Evolutionary conservation across 2,113 vertebrate species (phyloP), one percentile per base, ranked within the genome.

Genomic region (Rhagologus leucostigma): DNA sequence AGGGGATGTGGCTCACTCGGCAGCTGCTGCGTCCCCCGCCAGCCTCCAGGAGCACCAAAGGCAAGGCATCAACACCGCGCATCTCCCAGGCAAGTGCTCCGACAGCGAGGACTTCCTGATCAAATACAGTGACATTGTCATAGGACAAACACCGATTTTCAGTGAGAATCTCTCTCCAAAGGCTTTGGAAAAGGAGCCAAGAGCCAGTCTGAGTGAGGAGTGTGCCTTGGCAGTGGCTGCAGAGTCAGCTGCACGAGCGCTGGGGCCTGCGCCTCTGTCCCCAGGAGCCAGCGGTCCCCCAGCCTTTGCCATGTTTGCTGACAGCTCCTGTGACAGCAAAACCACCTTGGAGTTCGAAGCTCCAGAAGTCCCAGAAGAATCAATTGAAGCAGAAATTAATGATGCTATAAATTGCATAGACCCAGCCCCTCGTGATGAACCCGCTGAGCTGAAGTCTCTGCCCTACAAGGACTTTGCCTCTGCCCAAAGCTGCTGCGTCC

Each of bases 101-200:
- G 93, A 97, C 67, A 98, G 97, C 0, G 96, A 97, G 53, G 98
- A 98, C 74, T 97, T 98, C 92, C 77, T 98, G 59, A 95, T 47
- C 27, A 65, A 82, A 53, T 99, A 98, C 50, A 98, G 98, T 16
- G 98, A 99, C 97, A 98, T 99, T 53, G 91, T 97, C 74, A 97
- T 99, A 73, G 96, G 97, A 49, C 97, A 93, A 71, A 95, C 95
- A 44, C 97, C 95, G 9, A 84, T 98, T 56, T 97, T 98, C 71
- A 86, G 80, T 37, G 94, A 96, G 73, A 75, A 50, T 32, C 68
- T 56, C 42, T 62, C 85, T 86, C 76, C 83, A 29, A 32, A 84
- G 90, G 77, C 84, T 44, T 59, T 90, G 77, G 81, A 91, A 30
- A 57, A 56, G n/a, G 69, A 86, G 67, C 64, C 92, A 37, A 29